Percentiles rank a stretch among this genome's conserved stretches.
phyloP scores from a whole-genome alignment of 30 jellyfish, hydroid and myxozoan species.

The Hydra vulgaris region DNA sequence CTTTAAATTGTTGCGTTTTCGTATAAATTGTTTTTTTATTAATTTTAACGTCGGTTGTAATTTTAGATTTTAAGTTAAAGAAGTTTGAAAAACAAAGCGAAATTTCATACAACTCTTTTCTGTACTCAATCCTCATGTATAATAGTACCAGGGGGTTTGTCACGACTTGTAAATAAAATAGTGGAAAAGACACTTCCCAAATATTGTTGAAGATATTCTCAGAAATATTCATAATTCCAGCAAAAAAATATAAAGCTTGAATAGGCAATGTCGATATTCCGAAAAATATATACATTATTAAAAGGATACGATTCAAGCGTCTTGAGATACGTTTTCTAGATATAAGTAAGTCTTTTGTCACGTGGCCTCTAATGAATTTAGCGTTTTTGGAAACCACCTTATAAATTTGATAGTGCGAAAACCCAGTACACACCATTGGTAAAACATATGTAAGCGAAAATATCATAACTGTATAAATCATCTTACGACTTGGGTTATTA shows the following conservation, averaged over 20 bases:
- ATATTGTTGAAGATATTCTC: constrained; percentile 12
- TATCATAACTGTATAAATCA: constrained; percentile 32
- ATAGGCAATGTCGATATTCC: constrained; percentile 55
- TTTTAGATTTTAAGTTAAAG: too few species aligned
- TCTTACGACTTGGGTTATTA: background rate
- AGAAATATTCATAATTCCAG: constrained; percentile 25
- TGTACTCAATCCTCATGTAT: constrained; percentile 69
- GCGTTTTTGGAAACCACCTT: constrained; percentile 29
- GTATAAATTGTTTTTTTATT: too few species aligned
- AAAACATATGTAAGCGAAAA: constrained; percentile 42
- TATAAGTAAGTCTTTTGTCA: constrained; percentile 16
- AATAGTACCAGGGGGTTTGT: constrained; percentile 66
- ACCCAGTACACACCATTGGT: constrained; percentile 57
- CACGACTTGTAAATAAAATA: constrained; percentile 52
- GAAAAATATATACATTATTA: constrained; percentile 43
- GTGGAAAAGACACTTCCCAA: constrained; percentile 57
- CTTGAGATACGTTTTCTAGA: constrained; percentile 44
- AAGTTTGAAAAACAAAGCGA: too few species aligned
- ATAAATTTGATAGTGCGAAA: constrained; percentile 39
- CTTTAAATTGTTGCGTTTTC: too few species aligned
- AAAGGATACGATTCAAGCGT: constrained; percentile 51
- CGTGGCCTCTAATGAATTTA: constrained; percentile 11
- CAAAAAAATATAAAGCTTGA: constrained; percentile 44
- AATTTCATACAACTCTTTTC: constrained; percentile 23
- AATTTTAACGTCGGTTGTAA: too few species aligned